Base-by-base conservation (phyloP, 2,888 invertebrate species). In the Hirudinaria manillensis region DNA sequence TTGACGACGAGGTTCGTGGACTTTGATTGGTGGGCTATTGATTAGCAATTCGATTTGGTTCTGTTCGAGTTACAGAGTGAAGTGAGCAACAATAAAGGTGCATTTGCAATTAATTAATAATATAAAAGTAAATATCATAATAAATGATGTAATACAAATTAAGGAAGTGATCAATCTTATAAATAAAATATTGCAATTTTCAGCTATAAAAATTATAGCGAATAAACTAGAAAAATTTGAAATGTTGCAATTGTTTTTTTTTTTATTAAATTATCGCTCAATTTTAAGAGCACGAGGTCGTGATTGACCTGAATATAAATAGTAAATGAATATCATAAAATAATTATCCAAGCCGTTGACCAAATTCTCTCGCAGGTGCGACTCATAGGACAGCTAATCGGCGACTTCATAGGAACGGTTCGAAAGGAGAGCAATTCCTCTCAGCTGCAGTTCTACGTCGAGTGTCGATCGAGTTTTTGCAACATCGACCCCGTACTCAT, bases 381-480 rank as follows among this genome's bases (percentile, higher is more conserved):
- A 10, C 32, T 19, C 2, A 21, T 53, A 27, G 56, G 55, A 13
- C 24, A 13, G n/a, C 72, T 72, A 16, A 53, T 72, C 53, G 66
- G 24, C 6, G 56, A 74, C 24, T 29, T 74, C 32, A 45, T 74
- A n/a, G 24, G 29, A 16, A 24, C 51, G 7, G 51, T 67, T 24
- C 21, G 6, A 0, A 72, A 36, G 32, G 32, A 53, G 19, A 45
- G 27, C 36, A 6, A 38, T 29, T 96, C 97, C 83, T 91, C 92
- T 81, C 94, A 94, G 84, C 87, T 99, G 16, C 91, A 90, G 83
- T 97, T 96, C 87, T 96, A 93, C 85, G 96, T 94, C 0, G 94
- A 96, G 84, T 92, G 93, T 21, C 89, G 98, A 79, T 53, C 92
- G 7, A 89, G 91, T 0, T 96, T 97, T 86, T 91, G 92, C 72